Base-by-base conservation (phyloP, 2,797 vertebrate genomes). In the Dendrocincla fuliginosa region DNA sequence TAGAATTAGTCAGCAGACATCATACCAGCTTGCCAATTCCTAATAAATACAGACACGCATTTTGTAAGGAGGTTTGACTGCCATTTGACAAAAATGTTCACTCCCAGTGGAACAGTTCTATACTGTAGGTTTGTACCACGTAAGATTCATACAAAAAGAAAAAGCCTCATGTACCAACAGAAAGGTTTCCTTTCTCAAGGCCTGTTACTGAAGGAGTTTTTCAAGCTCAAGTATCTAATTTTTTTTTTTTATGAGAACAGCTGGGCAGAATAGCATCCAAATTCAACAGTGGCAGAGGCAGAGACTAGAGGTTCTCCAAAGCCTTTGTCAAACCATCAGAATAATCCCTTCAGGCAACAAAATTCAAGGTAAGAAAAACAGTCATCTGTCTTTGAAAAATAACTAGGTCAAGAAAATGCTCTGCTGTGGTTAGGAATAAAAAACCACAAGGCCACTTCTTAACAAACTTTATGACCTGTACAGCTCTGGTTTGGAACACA, bases 361-460 rank as follows among this genome's bases (percentile, higher is more conserved):
- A 12, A 14, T 50, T 75, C 57, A 85, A 94, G 73, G 69, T 84
- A 93, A 92, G 61, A 87, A 84, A 81, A 89, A 63, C 9, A 87
- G 46, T 70, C 13, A 57, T 60, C 16, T 30, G n/a, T 42, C 91
- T 84, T 63, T n/a, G 71, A 87, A 93, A 93, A 89, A 80, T 42
- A 95, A 77, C 55, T 84, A 77, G 59, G 69, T 84, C 78, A 90
- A 84, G 55, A 73, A 96, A 94, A 92, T 10, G 20, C 39, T 75
- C 68, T 41, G 19, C 63, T 79, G 32, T 8, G 25, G 59, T 63
- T 60, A 42, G 41, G 16, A 89, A 78, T 28, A 52, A 49, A 56
- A 75, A 71, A 32, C 3, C 64, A 84, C 88, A 93, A 76, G 49
- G 56, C n/a, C 74, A 80, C 19, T 80, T 74, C 33, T 84, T 53